phyloP scores from a whole-genome alignment of 2,888 invertebrate species.

The Protodeltote pygarga region DNA sequence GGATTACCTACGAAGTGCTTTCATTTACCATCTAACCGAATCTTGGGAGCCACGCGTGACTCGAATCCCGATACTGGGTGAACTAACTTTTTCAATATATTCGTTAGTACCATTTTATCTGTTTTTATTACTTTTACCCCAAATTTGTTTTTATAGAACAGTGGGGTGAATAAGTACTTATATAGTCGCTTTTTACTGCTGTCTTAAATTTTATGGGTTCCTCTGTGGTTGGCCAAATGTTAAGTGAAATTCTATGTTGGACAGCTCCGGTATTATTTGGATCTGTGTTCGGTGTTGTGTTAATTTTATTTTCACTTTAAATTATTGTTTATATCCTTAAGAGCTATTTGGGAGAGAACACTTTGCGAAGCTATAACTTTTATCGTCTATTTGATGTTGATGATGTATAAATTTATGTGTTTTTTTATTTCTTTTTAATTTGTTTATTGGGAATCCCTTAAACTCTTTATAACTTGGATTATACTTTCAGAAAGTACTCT shows the following conservation, averaged over 20 bases:
- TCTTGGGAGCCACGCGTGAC: conserved; percentile 53
- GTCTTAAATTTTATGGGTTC: conserved; percentile 67
- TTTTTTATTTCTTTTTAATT: neutral
- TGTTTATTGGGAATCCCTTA: conserved; percentile 9
- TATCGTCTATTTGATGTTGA: neutral
- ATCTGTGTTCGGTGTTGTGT: conserved; percentile 4
- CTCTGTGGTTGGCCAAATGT: conserved; percentile 55
- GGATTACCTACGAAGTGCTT: conserved; percentile 47
- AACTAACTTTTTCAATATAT: conserved; percentile 54
- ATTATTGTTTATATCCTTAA: conserved; percentile 14
- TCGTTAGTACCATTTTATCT: conserved; percentile 49
- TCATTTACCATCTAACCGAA: conserved; percentile 52
- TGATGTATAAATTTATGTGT: neutral
- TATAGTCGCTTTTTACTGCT: conserved; percentile 64
- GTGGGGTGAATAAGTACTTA: conserved; percentile 60
- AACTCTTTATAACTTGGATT: no score
- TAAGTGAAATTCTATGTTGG: conserved; percentile 54
- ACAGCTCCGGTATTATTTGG: conserved; percentile 46
- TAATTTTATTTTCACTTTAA: conserved; percentile 18
- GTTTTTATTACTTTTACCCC: conserved; percentile 57
- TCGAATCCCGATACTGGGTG: conserved; percentile 41
- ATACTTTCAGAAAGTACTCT: no score
- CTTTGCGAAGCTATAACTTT: neutral
- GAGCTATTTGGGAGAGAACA: neutral
- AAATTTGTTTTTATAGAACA: conserved; percentile 59